These are phyloP conservation scores for Vireo griseus DNA, from an alignment of 2,797 vertebrate genomes.

Conservation along the genomic window DNA sequence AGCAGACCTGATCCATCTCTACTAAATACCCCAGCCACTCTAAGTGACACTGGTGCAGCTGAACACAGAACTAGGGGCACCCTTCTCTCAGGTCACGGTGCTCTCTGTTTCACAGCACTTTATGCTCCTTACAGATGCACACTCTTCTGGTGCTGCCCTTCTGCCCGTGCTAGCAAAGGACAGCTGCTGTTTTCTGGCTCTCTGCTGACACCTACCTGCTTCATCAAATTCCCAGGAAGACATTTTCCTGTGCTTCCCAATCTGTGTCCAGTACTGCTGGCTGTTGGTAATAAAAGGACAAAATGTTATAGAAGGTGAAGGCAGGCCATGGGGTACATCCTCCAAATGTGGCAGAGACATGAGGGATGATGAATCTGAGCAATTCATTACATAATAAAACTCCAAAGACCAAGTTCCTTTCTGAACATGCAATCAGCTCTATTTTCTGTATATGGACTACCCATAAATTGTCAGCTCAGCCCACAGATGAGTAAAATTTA, in stretches of 20 bases:
- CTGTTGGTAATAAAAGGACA: not conserved
- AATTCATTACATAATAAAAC: not conserved
- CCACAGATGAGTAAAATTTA: constrained; percentile 34
- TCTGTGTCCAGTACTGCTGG: not conserved
- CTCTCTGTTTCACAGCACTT: not conserved
- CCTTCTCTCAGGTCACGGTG: too few species aligned
- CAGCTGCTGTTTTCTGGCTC: not conserved
- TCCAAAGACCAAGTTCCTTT: not conserved
- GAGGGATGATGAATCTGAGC: not conserved
- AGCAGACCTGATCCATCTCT: not conserved
- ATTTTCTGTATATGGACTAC: not conserved
- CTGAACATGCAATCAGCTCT: not conserved
- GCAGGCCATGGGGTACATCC: accelerated
- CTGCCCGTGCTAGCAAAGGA: not conserved
- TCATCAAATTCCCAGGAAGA: not conserved
- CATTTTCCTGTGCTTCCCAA: not conserved
- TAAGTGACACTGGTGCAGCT: not conserved
- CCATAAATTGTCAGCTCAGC: constrained; percentile 18
- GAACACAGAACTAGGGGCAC: not conserved
- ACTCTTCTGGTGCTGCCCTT: not conserved
- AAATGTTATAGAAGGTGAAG: not conserved
- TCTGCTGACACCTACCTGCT: not conserved
- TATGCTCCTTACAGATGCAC: not conserved
- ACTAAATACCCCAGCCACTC: not conserved
- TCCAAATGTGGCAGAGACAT: not conserved